A percentile compares a stretch with the other conserved stretches of the same genome.
Evolutionary conservation across 2,888 invertebrate genomes (phyloP).

Genomic region (Reticulitermes lucifugus): DNA sequence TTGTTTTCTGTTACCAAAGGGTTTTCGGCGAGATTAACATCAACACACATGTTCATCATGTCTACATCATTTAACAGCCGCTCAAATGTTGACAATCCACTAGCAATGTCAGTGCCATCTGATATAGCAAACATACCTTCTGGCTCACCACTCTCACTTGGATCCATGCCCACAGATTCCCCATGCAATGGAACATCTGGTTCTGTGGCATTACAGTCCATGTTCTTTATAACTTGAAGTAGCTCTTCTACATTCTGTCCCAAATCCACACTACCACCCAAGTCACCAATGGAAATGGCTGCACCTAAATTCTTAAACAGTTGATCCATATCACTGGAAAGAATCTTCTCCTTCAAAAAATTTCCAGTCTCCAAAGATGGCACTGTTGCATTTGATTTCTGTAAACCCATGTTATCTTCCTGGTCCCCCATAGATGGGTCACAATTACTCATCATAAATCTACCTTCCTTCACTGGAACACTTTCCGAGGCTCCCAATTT

Average conservation of each 20-base stretch:
- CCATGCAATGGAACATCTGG: constrained; percentile 62
- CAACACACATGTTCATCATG: constrained; percentile 65
- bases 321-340: constrained; percentile 73
- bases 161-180: constrained; percentile 63
- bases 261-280: constrained; percentile 67
- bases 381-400: constrained; percentile 60
- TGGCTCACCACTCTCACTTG: constrained; percentile 53
- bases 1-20: constrained; percentile 56
- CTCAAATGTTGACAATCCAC: constrained; percentile 56
- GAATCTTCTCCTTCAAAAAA: constrained; percentile 50
- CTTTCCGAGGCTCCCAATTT: constrained; percentile 37
- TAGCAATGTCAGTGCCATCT: constrained; percentile 58
- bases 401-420: constrained; percentile 63
- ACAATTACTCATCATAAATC: constrained; percentile 65
- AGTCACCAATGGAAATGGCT: constrained; percentile 58
- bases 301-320: constrained; percentile 71
- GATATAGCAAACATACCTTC: constrained; percentile 61
- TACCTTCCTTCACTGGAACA: constrained; percentile 44
- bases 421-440: constrained; percentile 63
- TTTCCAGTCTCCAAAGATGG: constrained; percentile 53
- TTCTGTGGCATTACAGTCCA: constrained; percentile 65
- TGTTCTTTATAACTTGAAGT: constrained; percentile 80
- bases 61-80: constrained; percentile 66
- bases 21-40: constrained; percentile 60
- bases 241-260: constrained; percentile 74